Evolutionary conservation across 2,888 invertebrate genomes (phyloP).

Genomic region (Pammene aurita): DNA sequence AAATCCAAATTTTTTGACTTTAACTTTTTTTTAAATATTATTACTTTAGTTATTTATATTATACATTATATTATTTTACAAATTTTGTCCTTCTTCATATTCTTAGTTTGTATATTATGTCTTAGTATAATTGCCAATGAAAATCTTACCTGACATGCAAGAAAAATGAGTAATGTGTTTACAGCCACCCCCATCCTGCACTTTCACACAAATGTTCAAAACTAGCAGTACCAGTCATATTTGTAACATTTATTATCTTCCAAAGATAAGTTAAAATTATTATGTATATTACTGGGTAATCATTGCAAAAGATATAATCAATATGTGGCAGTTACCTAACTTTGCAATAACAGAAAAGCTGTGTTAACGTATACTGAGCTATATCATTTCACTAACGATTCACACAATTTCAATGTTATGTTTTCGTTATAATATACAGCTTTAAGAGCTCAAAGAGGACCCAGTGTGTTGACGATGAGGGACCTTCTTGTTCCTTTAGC

Average conservation of each 20-base stretch:
- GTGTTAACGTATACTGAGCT: neutral
- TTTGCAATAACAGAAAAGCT: neutral
- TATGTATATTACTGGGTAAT: conserved; percentile 18
- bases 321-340: neutral
- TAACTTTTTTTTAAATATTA: too few species aligned
- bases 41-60: too few species aligned
- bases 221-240: conserved; percentile 12
- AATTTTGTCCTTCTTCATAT: too few species aligned
- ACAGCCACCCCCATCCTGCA: conserved; percentile 30
- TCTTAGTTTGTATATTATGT: too few species aligned
- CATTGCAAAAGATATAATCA: conserved; percentile 24
- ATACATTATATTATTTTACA: too few species aligned
- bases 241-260: conserved; percentile 23
- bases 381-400: neutral
- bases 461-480: too few species aligned
- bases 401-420: too few species aligned
- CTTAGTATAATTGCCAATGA: too few species aligned
- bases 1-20: too few species aligned
- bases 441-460: too few species aligned
- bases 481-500: too few species aligned
- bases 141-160: conserved; percentile 23
- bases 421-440: too few species aligned
- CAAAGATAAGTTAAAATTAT: neutral
- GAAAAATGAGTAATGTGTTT: conserved; percentile 3
- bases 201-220: conserved; percentile 23